phyloP scores from a whole-genome alignment of 1,140 invertebrate genomes.

The Rhopalosiphum padi region DNA sequence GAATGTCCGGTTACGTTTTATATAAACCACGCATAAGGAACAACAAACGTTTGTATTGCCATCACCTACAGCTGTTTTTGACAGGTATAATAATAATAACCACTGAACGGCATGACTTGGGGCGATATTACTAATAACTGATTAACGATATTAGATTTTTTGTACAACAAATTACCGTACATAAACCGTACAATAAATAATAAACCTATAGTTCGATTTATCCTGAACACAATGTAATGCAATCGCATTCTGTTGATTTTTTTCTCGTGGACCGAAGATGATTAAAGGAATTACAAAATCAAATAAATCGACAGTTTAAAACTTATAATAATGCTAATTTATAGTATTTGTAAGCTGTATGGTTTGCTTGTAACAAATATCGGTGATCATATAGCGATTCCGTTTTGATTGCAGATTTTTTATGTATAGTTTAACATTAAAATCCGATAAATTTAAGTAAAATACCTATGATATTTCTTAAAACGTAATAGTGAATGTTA shows the following conservation, averaged over 20 bases:
- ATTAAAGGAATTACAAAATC: neutral
- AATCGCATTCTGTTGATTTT: neutral
- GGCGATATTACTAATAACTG: neutral
- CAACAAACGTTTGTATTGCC: neutral
- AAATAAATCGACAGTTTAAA: neutral
- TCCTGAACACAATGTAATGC: neutral
- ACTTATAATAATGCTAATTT: neutral
- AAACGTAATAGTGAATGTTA: rapidly evolving
- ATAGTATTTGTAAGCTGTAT: neutral
- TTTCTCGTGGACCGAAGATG: neutral
- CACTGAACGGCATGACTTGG: neutral
- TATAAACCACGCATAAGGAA: neutral
- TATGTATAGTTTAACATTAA: neutral
- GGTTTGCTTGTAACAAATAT: neutral
- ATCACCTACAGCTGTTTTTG: neutral
- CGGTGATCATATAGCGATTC: neutral
- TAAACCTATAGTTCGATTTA: neutral
- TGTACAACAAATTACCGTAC: neutral
- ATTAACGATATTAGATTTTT: neutral
- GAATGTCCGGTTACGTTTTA: neutral
- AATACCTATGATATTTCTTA: no score
- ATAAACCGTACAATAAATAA: no score
- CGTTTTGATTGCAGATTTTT: neutral
- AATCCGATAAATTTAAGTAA: neutral
- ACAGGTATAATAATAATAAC: neutral